A percentile compares a stretch with the other conserved stretches of the same genome.
phyloP scores from a whole-genome alignment of 2,888 invertebrate species.

The Anticlea derivata region DNA sequence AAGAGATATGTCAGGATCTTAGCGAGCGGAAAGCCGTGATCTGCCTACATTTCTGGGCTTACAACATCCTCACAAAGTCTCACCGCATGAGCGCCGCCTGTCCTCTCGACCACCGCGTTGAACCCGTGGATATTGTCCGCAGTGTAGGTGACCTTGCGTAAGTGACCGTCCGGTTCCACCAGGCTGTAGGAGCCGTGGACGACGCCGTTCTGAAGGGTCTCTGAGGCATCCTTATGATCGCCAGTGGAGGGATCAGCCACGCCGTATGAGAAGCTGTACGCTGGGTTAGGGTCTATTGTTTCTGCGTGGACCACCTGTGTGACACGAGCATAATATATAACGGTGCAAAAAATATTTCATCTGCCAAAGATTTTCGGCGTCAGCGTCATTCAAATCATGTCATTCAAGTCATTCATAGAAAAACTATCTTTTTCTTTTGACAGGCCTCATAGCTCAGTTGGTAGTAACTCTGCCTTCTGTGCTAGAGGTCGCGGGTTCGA shows the following conservation, averaged over 20 bases:
- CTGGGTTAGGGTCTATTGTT: conserved; percentile 79
- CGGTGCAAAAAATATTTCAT: neutral
- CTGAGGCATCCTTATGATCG: conserved; percentile 78
- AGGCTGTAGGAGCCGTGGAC: conserved; percentile 81
- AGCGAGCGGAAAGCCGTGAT: no score
- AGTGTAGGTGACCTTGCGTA: conserved; percentile 80
- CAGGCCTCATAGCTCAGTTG: no score
- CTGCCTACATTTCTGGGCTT: conserved; percentile 6
- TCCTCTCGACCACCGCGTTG: conserved; percentile 80
- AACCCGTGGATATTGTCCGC: conserved; percentile 80
- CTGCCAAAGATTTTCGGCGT: no score
- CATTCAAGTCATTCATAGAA: no score
- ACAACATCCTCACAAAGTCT: conserved; percentile 32
- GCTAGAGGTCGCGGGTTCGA: no score
- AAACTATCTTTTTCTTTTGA: no score
- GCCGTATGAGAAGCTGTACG: conserved; percentile 80
- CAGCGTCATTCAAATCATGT: neutral
- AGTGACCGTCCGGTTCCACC: conserved; percentile 79
- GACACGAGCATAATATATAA: neutral
- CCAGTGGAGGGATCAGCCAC: conserved; percentile 79
- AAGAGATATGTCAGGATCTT: no score
- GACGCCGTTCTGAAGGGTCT: conserved; percentile 79
- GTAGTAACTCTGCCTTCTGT: no score
- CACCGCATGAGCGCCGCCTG: conserved; percentile 71
- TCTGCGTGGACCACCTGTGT: conserved; percentile 69